Evolutionary conservation across 2,113 vertebrate genomes (phyloP), one percentile per base, ranked within the genome.

Genomic region (Aptenodytes patagonicus): DNA sequence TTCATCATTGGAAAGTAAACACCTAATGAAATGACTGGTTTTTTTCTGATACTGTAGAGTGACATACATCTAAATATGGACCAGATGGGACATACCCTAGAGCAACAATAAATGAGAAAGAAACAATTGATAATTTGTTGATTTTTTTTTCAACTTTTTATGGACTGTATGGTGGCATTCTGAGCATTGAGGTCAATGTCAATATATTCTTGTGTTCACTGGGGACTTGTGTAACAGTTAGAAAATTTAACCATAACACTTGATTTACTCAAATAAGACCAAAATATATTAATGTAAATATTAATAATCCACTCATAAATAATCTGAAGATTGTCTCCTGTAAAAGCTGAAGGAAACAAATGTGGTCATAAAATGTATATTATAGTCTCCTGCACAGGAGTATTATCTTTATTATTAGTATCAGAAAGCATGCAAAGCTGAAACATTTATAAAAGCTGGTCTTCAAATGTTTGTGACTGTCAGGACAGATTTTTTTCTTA

Each of bases 271-370:
- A 79, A 87, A 82, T 70, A 71, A 76, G 32, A 65, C 32, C 17
- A 88, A 80, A 90, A 80, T 85, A 85, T 72, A 93, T 55, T 76
- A 75, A 87, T 55, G 28, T 40, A 94, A 87, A 93, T 93, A 96
- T 84, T 93, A 78, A 91, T 75, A 84, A 82, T 54, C 31, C 11
- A 58, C 24, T 77, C 12, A 77, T 17, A 93, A 91, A 82, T 81
- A 70, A 84, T 36, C 31, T 75, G 42, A 83, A 85, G 8, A 69
- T 42, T 55, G 7, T 78, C 36, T 83, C 19, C 20, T 61, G 28
- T 73, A 75, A 83, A 91, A 89, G 17, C 6, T 66, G 26, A 87
- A 79, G 42, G 47, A 79, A 64, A 69, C 4, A 66, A 73, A 89
- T 78, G 13, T 58, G 22, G 15, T 61, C 15, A 65, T 66, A 70